Percentiles rank a stretch among this genome's conserved stretches.
phyloP scores from a whole-genome alignment of 2,113 vertebrate genomes.

The Bambusicola thoracicus region DNA sequence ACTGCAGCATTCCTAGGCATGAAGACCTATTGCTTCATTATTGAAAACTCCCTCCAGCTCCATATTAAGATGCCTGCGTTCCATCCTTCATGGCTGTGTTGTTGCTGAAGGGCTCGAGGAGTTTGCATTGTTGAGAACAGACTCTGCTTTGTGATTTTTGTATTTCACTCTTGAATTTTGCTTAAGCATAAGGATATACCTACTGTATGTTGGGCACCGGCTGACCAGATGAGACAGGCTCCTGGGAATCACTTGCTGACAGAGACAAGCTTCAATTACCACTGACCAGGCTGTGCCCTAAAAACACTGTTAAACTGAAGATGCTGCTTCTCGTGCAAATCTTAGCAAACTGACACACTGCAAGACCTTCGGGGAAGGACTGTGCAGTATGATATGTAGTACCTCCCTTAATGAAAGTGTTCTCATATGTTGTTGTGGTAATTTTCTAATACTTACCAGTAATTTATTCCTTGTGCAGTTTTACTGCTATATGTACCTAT shows the following conservation, averaged over 20 bases:
- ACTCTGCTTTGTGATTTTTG: not conserved
- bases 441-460: not conserved
- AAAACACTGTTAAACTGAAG: not conserved
- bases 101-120: not conserved
- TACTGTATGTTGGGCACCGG: not conserved
- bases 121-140: not conserved
- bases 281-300: not conserved
- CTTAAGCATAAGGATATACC: not conserved
- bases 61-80: not conserved
- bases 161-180: not conserved
- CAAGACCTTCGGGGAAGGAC: not conserved
- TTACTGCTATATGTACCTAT: not conserved
- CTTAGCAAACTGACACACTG: not conserved
- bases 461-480: not conserved
- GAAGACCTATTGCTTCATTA: conserved; percentile 52
- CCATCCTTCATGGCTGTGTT: not conserved
- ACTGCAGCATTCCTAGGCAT: conserved; percentile 50
- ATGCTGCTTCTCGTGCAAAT: not conserved
- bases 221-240: not conserved
- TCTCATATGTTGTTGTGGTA: not conserved
- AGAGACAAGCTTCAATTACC: not conserved
- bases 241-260: not conserved
- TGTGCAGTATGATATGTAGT: not conserved
- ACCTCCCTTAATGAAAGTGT: not conserved
- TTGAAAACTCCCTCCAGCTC: not conserved